Conservation (phyloP, 1,140 invertebrate species). For the Anadara kagoshimensis region DNA sequence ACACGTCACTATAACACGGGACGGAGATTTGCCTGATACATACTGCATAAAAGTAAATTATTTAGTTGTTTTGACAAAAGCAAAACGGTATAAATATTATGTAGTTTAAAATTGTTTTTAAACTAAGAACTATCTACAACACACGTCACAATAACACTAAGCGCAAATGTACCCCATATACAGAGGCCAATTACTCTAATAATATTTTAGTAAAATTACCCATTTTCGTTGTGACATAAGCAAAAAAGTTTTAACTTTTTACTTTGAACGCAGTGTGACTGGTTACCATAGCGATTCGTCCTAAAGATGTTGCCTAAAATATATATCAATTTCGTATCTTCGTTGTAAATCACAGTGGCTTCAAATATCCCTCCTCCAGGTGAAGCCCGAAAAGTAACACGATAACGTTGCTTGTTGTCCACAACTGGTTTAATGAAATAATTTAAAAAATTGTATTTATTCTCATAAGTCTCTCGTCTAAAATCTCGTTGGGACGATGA, state of each 20-base stretch:
- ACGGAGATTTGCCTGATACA: too few species aligned
- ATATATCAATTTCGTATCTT: background rate
- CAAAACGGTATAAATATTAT: too few species aligned
- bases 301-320: slow-evolving; percentile 6
- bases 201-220: too few species aligned
- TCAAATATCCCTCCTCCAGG: slow-evolving; percentile 29
- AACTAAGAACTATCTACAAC: too few species aligned
- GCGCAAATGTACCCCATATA: too few species aligned
- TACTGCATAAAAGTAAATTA: too few species aligned
- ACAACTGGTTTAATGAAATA: slow-evolving; percentile 54
- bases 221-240: too few species aligned
- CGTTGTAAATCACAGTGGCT: slow-evolving; percentile 1
- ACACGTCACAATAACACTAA: too few species aligned
- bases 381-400: slow-evolving; percentile 11
- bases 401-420: slow-evolving; percentile 39
- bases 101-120: too few species aligned
- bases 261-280: background rate
- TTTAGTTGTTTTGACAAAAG: too few species aligned
- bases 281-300: slow-evolving; percentile 11
- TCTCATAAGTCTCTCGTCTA: background rate
- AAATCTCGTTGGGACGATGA: slow-evolving; percentile 20
- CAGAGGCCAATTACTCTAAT: too few species aligned
- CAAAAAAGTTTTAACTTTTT: background rate
- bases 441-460: slow-evolving; percentile 43
- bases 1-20: too few species aligned